Conservation (phyloP, 2,797 vertebrate genomes). For the Danio kyathit region DNA sequence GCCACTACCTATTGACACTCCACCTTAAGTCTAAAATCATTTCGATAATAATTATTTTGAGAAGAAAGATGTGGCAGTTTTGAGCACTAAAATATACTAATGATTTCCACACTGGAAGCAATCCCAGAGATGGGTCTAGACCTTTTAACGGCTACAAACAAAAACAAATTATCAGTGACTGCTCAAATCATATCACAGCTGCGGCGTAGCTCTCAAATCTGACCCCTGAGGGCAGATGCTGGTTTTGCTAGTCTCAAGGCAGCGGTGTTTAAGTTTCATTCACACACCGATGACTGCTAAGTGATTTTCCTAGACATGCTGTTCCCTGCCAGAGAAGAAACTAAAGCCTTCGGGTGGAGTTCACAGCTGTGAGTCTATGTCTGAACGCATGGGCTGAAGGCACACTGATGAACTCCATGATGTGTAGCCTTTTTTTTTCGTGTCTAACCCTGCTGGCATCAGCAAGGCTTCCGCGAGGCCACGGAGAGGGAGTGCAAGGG, state of each 20-base stretch:
- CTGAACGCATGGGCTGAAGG: conserved; percentile 67
- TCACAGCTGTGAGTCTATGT: conserved; percentile 68
- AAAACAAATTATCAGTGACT: conserved; percentile 33
- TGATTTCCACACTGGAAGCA: conserved; percentile 28
- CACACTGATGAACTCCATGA: conserved; percentile 52
- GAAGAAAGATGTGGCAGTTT: background rate
- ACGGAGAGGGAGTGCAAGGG: conserved; percentile 68
- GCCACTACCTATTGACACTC: background rate
- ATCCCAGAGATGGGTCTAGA: background rate
- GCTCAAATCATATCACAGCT: conserved; percentile 47
- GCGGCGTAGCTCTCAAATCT: conserved; percentile 49
- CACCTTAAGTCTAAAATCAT: background rate
- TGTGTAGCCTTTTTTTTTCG: conserved; percentile 64
- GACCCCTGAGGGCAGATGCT: conserved; percentile 7
- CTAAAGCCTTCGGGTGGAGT: conserved; percentile 74
- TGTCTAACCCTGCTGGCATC: conserved; percentile 73
- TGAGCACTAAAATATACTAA: conserved; percentile 20
- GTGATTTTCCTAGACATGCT: conserved; percentile 73
- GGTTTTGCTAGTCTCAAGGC: conserved; percentile 23
- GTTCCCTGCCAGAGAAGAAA: conserved; percentile 70
- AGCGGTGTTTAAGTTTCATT: conserved; percentile 50
- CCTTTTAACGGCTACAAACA: conserved; percentile 45
- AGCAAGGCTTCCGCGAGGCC: conserved; percentile 74
- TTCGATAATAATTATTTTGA: background rate
- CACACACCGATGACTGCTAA: conserved; percentile 63